phyloP scores from a whole-genome alignment of 2,888 invertebrate species.

The Euphydryas editha region DNA sequence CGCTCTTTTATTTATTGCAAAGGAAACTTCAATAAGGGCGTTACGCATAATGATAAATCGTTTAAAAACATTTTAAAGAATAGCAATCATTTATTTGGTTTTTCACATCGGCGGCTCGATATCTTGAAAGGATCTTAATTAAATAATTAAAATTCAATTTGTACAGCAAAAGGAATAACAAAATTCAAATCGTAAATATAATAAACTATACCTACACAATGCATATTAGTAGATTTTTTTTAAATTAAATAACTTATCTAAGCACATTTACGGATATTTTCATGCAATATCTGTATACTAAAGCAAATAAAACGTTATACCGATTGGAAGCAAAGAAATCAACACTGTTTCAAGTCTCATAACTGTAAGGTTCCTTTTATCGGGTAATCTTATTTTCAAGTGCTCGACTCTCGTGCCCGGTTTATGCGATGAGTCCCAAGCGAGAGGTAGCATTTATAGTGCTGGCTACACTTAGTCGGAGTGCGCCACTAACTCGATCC shows the following conservation, averaged over 20 bases:
- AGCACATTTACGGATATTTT: background rate
- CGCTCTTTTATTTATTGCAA: background rate
- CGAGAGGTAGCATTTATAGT: conserved; percentile 48
- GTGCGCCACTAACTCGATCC: conserved; percentile 76
- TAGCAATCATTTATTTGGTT: background rate
- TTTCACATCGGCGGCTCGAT: background rate
- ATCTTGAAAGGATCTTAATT: conserved; percentile 14
- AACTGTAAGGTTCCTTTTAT: conserved; percentile 37
- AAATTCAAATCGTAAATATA: background rate
- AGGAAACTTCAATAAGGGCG: conserved; percentile 8
- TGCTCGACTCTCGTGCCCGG: conserved; percentile 36
- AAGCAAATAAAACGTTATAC: conserved; percentile 3
- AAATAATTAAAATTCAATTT: conserved; percentile 4
- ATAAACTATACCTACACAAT: background rate
- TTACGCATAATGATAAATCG: background rate
- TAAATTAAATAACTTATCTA: background rate
- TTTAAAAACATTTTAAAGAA: background rate
- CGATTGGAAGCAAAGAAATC: conserved; percentile 6
- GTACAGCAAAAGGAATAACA: background rate
- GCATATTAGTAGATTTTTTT: background rate
- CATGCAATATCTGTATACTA: background rate
- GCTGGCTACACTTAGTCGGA: conserved; percentile 66
- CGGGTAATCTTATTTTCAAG: conserved; percentile 41
- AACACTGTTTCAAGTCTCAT: conserved; percentile 27
- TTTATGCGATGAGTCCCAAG: conserved; percentile 38